Percentiles rank a stretch among this genome's conserved stretches.
phyloP scores from a whole-genome alignment of 2,113 vertebrate genomes.

The Felis catus region F.catus_Fca126_mat1.0 CM031418.1:38389501-38390000 shows the following conservation, averaged over 20 bases:
- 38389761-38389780: background rate
- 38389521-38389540: background rate
- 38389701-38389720: background rate
- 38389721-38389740: conserved; percentile 5
- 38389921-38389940: background rate
- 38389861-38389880: background rate
- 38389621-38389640: background rate
- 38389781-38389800: background rate
- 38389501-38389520: background rate
- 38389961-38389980: background rate
- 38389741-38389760: background rate
- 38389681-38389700: background rate
- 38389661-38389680: background rate
- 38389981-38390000: background rate
- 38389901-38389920: background rate
- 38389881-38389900: background rate
- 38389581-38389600: background rate
- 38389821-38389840: background rate
- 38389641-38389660: background rate
- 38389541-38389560: background rate
- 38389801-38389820: background rate
- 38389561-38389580: background rate
- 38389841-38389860: background rate
- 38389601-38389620: background rate
- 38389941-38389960: background rate